Evolutionary conservation across 2,113 vertebrate species (phyloP).

Genomic region (Rhea pennata): DNA sequence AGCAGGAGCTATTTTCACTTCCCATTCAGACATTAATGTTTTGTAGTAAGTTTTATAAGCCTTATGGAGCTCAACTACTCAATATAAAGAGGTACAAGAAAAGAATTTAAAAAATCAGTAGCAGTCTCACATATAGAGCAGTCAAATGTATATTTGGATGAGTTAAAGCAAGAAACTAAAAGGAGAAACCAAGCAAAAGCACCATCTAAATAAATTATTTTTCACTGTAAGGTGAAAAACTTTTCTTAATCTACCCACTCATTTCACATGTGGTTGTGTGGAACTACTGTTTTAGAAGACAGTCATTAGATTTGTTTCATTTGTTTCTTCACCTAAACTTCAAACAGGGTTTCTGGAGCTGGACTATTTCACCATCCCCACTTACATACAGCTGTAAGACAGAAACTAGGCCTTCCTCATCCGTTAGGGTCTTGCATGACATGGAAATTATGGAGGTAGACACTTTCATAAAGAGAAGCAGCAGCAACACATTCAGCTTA

Average conservation of each 20-base stretch:
- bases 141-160: background rate
- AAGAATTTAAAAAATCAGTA: background rate
- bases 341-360: background rate
- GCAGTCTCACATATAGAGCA: background rate
- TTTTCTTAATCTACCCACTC: background rate
- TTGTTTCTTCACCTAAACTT: background rate
- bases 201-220: background rate
- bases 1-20: background rate
- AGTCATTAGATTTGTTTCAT: conserved; percentile 14
- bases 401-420: background rate
- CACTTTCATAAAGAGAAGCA: background rate
- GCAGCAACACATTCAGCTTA: background rate
- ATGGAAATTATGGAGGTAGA: background rate
- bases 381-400: background rate
- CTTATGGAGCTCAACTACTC: background rate
- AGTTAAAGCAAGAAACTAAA: conserved; percentile 17
- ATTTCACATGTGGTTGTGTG: background rate
- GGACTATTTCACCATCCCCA: background rate
- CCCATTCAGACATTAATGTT: background rate
- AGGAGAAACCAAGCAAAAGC: conserved; percentile 16
- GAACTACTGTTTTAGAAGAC: background rate
- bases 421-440: background rate
- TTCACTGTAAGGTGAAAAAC: background rate
- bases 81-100: background rate
- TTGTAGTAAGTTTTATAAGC: background rate